Conservation (phyloP, 2,888 invertebrate species). For the Oscheius myriophilus region DNA sequence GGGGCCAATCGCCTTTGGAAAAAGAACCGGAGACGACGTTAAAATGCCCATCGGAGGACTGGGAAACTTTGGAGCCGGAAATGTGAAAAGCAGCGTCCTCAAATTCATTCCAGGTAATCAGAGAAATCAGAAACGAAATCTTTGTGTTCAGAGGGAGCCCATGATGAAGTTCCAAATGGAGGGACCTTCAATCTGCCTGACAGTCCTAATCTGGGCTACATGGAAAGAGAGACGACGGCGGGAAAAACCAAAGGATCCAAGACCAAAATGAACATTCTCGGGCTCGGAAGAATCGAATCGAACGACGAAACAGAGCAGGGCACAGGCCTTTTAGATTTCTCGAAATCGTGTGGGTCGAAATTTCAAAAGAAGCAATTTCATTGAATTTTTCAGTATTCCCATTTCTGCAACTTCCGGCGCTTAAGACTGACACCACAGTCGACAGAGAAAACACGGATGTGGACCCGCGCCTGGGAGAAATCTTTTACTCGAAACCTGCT, state of each 20-base stretch:
- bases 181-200: conserved; percentile 55
- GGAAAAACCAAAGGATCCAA: conserved; percentile 40
- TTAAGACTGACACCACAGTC: conserved; percentile 37
- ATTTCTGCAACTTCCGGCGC: conserved; percentile 50
- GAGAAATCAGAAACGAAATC: neutral
- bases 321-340: conserved; percentile 56
- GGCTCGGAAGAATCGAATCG: conserved; percentile 42
- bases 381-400: conserved; percentile 47
- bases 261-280: conserved; percentile 41
- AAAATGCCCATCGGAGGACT: conserved; percentile 50
- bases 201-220: conserved; percentile 56
- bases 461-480: conserved; percentile 42
- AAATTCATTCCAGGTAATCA: conserved; percentile 52
- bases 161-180: conserved; percentile 43
- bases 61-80: conserved; percentile 57
- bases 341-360: conserved; percentile 43
- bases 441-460: conserved; percentile 38
- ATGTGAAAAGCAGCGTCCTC: conserved; percentile 47
- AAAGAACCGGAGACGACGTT: conserved; percentile 53
- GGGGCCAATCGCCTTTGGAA: conserved; percentile 57
- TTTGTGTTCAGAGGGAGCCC: conserved; percentile 38
- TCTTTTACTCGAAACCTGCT: conserved; percentile 12
- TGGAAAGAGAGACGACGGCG: conserved; percentile 54
- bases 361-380: neutral
- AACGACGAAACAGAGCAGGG: conserved; percentile 51